Evolutionary conservation across 2,888 invertebrate species (phyloP).

Genomic region (Troglohyphantes excavatus): DNA sequence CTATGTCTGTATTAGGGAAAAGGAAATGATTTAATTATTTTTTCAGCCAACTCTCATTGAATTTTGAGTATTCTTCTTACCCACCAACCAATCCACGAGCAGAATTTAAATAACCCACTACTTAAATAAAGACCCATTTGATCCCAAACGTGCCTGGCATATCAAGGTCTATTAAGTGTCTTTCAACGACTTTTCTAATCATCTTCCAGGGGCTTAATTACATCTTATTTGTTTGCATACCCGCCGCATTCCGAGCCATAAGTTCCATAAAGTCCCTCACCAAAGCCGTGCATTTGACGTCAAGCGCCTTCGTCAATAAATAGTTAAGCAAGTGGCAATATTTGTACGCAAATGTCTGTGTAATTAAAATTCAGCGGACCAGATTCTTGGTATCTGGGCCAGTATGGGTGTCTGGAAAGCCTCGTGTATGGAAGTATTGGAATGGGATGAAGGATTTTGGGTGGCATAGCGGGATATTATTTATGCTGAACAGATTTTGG

Average conservation of each 20-base stretch:
- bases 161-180: neutral
- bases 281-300: too few relatives aligned
- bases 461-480: too few relatives aligned
- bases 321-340: slow-evolving; percentile 10
- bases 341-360: slow-evolving; percentile 1
- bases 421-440: too few relatives aligned
- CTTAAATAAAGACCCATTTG: neutral
- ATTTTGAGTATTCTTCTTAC: neutral
- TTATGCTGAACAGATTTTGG: too few relatives aligned
- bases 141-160: neutral
- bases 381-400: neutral
- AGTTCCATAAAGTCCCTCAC: neutral
- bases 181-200: slow-evolving; percentile 29
- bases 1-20: too few relatives aligned
- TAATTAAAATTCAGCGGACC: slow-evolving; percentile 34
- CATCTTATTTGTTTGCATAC: slow-evolving; percentile 19
- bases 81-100: neutral
- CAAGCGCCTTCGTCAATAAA: slow-evolving; percentile 16
- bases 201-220: slow-evolving; percentile 1
- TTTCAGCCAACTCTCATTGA: neutral
- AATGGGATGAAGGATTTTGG: too few relatives aligned
- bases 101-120: neutral
- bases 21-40: neutral
- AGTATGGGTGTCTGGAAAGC: neutral
- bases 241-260: neutral